phyloP scores from a whole-genome alignment of 2,113 vertebrate species.

The Poeciliopsis occidentalis region DNA sequence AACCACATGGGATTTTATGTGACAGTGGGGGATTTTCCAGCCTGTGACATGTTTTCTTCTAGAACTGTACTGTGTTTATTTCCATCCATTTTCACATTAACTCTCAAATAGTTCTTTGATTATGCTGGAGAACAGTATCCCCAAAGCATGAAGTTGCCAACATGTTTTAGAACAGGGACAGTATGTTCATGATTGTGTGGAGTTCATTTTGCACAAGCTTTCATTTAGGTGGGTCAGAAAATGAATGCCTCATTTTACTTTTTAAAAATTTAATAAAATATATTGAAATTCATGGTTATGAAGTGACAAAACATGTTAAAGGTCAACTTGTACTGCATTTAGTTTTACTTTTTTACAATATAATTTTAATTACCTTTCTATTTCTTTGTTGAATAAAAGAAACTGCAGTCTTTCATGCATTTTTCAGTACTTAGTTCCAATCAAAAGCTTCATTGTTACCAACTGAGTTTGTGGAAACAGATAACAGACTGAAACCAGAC shows the following conservation, averaged over 20 bases:
- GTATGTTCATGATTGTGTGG: not conserved
- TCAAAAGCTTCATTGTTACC: constrained; percentile 10
- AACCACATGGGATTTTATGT: not conserved
- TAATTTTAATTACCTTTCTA: not conserved
- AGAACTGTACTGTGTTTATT: not conserved
- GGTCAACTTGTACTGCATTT: not conserved
- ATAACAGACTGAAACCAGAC: constrained; percentile 34
- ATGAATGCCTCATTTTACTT: not conserved
- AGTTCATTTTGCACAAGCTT: not conserved
- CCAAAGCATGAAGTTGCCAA: not conserved
- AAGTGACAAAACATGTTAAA: not conserved
- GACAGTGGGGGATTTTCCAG: not conserved
- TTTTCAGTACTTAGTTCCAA: constrained; percentile 14
- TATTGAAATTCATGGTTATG: not conserved
- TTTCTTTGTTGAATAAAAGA: not conserved
- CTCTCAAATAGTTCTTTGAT: not conserved
- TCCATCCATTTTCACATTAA: not conserved
- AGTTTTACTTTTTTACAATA: not conserved
- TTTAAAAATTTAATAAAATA: not conserved
- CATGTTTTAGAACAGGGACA: not conserved
- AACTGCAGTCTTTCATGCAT: constrained; percentile 8
- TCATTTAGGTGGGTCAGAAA: not conserved
- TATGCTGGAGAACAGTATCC: not conserved
- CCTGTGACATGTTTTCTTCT: not conserved
- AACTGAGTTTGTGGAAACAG: constrained; percentile 52